These are phyloP conservation scores for Flexamia atlantica DNA, from an alignment of 2,888 invertebrate genomes.

Conservation along the genomic window DNA sequence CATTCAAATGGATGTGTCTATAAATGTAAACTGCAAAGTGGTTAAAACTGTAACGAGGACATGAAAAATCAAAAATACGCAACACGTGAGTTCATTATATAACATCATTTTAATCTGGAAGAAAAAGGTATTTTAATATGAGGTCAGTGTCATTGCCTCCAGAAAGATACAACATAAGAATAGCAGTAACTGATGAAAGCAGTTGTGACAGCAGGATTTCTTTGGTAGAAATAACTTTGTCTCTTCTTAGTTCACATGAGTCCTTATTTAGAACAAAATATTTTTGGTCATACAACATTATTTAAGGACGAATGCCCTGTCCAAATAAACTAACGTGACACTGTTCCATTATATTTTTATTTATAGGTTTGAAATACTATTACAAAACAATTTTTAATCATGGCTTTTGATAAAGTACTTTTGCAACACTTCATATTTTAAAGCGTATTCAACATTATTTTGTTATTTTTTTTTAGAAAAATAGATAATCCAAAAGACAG, in stretches of 20 bases:
- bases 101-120: background rate
- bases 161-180: background rate
- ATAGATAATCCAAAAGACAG: no score
- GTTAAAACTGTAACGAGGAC: no score
- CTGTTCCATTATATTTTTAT: background rate
- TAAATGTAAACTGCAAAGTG: no score
- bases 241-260: background rate
- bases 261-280: background rate
- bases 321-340: background rate
- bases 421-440: no score
- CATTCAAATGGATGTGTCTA: no score
- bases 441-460: no score
- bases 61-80: no score
- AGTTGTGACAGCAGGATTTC: background rate
- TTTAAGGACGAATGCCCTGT: no score
- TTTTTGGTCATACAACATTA: background rate
- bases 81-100: background rate
- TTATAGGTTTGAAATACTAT: no score
- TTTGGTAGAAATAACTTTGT: background rate
- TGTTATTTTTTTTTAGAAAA: no score
- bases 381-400: no score
- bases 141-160: background rate
- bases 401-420: no score
- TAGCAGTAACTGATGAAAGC: background rate
- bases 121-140: background rate